These are phyloP conservation scores for Julus scanicus DNA, from an alignment of 2,888 invertebrate genomes.

Conservation along the genomic window DNA sequence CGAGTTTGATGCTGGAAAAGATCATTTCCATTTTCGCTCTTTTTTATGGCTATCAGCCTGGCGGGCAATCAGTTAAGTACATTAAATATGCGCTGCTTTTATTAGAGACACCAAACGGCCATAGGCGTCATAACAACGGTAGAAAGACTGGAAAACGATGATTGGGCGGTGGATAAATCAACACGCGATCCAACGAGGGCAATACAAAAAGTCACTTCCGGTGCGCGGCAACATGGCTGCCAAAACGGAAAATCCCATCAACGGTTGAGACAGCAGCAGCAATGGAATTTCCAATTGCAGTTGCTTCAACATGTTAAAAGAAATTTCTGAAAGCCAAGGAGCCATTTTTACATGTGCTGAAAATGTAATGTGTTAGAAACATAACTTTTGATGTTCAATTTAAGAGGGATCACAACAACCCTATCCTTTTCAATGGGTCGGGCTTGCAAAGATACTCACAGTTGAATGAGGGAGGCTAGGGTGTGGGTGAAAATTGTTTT, in stretches of 20 bases:
- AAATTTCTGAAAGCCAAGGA: too few relatives aligned
- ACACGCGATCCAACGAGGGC: not conserved
- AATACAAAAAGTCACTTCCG: not conserved
- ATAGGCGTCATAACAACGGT: not conserved
- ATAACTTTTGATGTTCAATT: too few relatives aligned
- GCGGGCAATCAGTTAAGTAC: constrained; percentile 11
- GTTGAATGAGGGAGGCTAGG: too few relatives aligned
- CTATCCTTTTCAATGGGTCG: too few relatives aligned
- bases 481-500: too few relatives aligned
- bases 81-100: not conserved
- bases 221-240: not conserved
- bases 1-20: not conserved
- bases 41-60: not conserved
- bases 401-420: too few relatives aligned
- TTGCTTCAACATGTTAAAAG: too few relatives aligned
- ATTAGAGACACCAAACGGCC: constrained; percentile 11
- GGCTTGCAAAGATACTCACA: too few relatives aligned
- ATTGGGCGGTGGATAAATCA: not conserved
- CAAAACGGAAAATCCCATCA: not conserved
- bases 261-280: too few relatives aligned
- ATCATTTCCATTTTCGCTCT: not conserved
- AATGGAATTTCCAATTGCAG: too few relatives aligned
- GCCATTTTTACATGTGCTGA: too few relatives aligned
- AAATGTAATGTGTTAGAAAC: too few relatives aligned
- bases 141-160: not conserved